Evolutionary conservation across 2,888 invertebrate species (phyloP).

Genomic region (Drosophila pullipes): DNA sequence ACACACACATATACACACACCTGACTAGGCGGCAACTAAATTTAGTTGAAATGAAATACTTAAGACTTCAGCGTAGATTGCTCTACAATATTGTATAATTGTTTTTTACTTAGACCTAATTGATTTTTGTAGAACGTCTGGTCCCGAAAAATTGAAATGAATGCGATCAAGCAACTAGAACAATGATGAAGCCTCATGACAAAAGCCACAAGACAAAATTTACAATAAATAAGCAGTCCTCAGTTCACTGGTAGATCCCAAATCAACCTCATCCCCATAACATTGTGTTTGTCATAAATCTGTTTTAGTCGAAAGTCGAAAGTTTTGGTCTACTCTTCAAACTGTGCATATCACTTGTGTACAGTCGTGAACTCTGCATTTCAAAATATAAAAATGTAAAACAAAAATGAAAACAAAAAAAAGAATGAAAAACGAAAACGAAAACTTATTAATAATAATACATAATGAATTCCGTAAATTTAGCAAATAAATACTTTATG

Average conservation of each 20-base stretch:
- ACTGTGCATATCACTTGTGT: slow-evolving; percentile 69
- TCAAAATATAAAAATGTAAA: slow-evolving; percentile 38
- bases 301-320: slow-evolving; percentile 51
- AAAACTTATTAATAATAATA: slow-evolving; percentile 32
- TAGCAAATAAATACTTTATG: slow-evolving; percentile 64
- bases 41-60: slow-evolving; percentile 72
- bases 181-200: slow-evolving; percentile 62
- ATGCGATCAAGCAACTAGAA: slow-evolving; percentile 61
- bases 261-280: background rate
- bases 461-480: slow-evolving; percentile 68
- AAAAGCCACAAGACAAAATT: slow-evolving; percentile 64
- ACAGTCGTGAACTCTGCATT: slow-evolving; percentile 55
- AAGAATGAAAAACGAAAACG: slow-evolving; percentile 22
- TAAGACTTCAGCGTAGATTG: slow-evolving; percentile 68
- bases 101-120: slow-evolving; percentile 59
- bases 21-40: slow-evolving; percentile 71
- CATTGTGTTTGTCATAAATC: slow-evolving; percentile 38
- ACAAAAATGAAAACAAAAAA: slow-evolving; percentile 8
- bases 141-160: slow-evolving; percentile 26
- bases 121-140: slow-evolving; percentile 28
- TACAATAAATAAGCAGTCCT: slow-evolving; percentile 50
- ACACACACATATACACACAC: slow-evolving; percentile 72
- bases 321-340: slow-evolving; percentile 57
- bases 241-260: slow-evolving; percentile 20
- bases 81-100: slow-evolving; percentile 66